Evolutionary conservation across 2,113 vertebrate species (phyloP).

Genomic region (Addax nasomaculatus): DNA sequence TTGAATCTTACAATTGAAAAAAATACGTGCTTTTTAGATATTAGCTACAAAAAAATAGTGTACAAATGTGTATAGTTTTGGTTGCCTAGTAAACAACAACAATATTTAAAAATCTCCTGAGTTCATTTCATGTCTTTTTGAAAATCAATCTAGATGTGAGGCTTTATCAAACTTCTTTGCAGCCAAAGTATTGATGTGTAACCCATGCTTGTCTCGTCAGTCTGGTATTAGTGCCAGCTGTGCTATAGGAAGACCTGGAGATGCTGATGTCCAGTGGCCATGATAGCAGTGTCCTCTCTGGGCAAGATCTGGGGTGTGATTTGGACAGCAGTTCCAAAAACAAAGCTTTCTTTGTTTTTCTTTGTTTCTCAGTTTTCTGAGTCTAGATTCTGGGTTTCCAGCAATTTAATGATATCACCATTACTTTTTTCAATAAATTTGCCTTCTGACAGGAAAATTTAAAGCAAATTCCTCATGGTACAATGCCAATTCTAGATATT

Average conservation of each 20-base stretch:
- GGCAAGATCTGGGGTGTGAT: neutral
- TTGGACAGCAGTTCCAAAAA: neutral
- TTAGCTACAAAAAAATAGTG: neutral
- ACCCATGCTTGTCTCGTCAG: neutral
- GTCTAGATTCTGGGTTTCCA: neutral
- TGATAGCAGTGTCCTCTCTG: neutral
- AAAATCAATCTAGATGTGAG: neutral
- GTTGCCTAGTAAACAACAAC: neutral
- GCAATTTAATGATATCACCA: neutral
- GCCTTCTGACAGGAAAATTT: neutral
- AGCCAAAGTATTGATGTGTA: neutral
- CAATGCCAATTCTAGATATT: neutral
- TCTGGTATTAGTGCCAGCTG: neutral
- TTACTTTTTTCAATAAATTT: neutral
- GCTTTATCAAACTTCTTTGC: neutral
- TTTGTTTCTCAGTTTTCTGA: neutral
- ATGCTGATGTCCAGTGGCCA: accelerated
- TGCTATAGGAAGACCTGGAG: neutral
- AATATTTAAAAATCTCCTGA: neutral
- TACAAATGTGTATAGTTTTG: neutral
- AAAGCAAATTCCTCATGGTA: neutral
- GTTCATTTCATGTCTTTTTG: neutral
- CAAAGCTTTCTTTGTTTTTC: neutral
- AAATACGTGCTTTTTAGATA: accelerated
- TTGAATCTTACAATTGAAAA: neutral